Evolutionary conservation across 1,140 invertebrate species (phyloP), one percentile per base, ranked within the genome.

Genomic region (Mylabris phalerata): DNA sequence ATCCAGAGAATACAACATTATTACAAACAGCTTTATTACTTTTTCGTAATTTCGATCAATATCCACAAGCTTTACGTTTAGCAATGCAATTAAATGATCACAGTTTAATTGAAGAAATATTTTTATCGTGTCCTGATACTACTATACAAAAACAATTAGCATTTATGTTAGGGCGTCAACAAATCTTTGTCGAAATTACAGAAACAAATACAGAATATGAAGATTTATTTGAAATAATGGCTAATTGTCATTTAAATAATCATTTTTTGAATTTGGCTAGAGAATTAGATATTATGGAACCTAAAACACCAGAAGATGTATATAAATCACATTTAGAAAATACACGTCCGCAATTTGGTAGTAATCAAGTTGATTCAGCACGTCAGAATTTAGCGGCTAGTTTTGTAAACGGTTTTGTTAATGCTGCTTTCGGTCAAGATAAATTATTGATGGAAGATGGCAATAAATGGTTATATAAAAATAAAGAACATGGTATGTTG

Each of bases 401-500:
- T 55, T 98, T 99, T 77, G 98, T 99, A 0, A 99, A 99, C 79
- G 97, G 96, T 7, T 98, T 99, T 75, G 96, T 99, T 0, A 99
- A 99, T 75, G 95, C 95, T 47, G 98, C 90, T 1, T 99, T 99
- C 77, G 95, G 97, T 1, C 86, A 93, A 32, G 98, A 99, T 72
- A 99, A 99, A 75, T 80, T 99, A 0, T 82, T 98, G 7, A 91
- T 93, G 61, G 95, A 98, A 67, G 95, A 98, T 75, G 94, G 94
- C 3, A 96, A 95, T 67, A 98, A 97, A 70, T 99, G 96, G 96
- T 81, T 99, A 66, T 97, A 97, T 71, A 99, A 99, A 72, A 98
- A 99, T 75, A 99, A 98, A 77, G 97, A 99, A 74, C 95, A 98
- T 75, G 96, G 87, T 80, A 98, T 98, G 94, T 75, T 99, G 3